A percentile compares a stretch with the other conserved stretches of the same genome.
Conservation (phyloP, 2,113 vertebrate species). For the Chaetura pelagica region DNA sequence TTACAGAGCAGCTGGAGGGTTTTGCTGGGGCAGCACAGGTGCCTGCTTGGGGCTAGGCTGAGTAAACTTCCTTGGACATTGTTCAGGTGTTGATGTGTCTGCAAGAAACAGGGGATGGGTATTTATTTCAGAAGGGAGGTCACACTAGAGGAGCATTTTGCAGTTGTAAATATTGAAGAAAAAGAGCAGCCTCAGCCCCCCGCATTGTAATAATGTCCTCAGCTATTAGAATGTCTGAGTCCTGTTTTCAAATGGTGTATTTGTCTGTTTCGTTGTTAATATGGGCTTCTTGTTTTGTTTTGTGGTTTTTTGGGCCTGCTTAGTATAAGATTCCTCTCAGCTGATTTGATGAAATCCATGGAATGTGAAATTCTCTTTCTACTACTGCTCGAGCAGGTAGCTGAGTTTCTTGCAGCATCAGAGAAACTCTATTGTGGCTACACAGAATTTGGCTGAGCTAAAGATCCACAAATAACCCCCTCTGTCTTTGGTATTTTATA, state of each 20-base stretch:
- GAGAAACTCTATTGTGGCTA: not conserved
- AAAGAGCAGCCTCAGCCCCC: not conserved
- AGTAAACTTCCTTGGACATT: not conserved
- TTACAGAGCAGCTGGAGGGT: fast-evolving
- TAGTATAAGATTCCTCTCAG: not conserved
- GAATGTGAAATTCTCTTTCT: not conserved
- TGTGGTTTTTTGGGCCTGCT: not conserved
- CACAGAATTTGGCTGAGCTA: not conserved
- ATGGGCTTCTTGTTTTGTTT: not conserved
- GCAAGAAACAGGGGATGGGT: not conserved
- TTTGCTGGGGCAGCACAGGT: not conserved
- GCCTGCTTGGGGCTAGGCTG: too few species aligned
- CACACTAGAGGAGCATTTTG: not conserved
- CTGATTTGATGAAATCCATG: not conserved
- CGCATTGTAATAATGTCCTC: not conserved
- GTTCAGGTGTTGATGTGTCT: not conserved
- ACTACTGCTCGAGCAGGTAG: not conserved
- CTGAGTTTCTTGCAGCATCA: not conserved
- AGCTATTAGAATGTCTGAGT: not conserved
- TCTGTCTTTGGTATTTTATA: not conserved
- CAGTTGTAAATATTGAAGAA: not conserved
- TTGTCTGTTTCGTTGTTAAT: not conserved
- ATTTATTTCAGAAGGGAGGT: not conserved
- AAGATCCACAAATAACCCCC: not conserved
- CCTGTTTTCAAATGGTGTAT: not conserved